Conservation (phyloP, 2,888 invertebrate species). For the Lithophane leautieri region DNA sequence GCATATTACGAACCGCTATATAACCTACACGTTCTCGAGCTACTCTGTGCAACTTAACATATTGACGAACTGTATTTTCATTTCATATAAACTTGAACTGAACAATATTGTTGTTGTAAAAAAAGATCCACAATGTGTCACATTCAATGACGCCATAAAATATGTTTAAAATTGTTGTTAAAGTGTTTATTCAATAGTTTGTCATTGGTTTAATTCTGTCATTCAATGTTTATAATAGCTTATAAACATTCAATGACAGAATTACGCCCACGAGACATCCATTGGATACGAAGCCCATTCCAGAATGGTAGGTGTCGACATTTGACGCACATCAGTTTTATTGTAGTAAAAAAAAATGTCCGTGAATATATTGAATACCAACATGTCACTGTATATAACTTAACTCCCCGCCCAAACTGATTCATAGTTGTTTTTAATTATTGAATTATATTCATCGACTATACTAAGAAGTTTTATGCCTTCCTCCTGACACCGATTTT, state of each 20-base stretch:
- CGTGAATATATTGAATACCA: conserved; percentile 58
- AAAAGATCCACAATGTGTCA: conserved; percentile 61
- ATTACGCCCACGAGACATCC: conserved; percentile 71
- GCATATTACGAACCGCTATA: conserved; percentile 48
- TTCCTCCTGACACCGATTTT: conserved; percentile 76
- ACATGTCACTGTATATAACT: conserved; percentile 46
- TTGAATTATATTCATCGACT: conserved; percentile 58
- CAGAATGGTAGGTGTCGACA: conserved; percentile 72
- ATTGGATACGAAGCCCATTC: conserved; percentile 71
- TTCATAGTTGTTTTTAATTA: conserved; percentile 53
- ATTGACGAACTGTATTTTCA: conserved; percentile 32
- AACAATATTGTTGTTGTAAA: conserved; percentile 52
- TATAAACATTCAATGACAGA: no score
- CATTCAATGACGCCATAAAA: conserved; percentile 63
- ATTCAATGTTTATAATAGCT: conserved; percentile 72
- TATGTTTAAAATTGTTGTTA: conserved; percentile 61
- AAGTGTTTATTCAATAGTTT: conserved; percentile 66
- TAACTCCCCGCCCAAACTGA: conserved; percentile 40
- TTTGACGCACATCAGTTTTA: conserved; percentile 64
- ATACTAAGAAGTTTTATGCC: conserved; percentile 69
- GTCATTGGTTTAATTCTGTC: conserved; percentile 67
- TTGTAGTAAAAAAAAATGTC: conserved; percentile 54
- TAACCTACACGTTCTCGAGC: conserved; percentile 27
- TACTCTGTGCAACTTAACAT: conserved; percentile 35
- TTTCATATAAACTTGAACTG: conserved; percentile 33